phyloP scores from a whole-genome alignment of 2,113 vertebrate species.

The Cebus imitator region DNA sequence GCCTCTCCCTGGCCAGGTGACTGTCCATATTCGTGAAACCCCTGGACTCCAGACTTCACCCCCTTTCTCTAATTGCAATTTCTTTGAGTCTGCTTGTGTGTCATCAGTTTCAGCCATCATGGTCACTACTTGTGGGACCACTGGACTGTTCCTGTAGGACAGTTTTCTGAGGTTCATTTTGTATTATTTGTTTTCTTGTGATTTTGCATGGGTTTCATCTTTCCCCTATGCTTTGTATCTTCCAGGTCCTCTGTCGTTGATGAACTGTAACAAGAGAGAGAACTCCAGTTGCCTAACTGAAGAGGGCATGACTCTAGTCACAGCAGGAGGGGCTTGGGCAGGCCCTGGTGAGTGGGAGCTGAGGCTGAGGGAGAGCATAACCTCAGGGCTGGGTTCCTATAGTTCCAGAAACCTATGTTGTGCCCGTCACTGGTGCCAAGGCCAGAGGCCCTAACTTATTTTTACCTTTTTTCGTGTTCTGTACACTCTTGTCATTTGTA shows the following conservation, averaged over 20 bases:
- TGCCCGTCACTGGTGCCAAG: background rate
- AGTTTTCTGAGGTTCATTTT: background rate
- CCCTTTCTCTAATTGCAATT: background rate
- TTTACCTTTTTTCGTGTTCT: background rate
- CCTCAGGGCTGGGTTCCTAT: background rate
- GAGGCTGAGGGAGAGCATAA: background rate
- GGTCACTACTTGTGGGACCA: background rate
- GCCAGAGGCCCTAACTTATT: background rate
- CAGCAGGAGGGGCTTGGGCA: background rate
- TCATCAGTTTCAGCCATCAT: background rate
- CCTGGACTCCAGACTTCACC: background rate
- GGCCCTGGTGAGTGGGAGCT: slow-evolving; percentile 10
- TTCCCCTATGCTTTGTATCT: background rate
- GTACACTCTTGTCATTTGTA: background rate
- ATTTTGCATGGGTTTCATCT: background rate
- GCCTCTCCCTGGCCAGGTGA: background rate
- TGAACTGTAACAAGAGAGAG: background rate
- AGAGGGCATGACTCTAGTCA: background rate
- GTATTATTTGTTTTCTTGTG: background rate
- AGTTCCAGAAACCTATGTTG: background rate
- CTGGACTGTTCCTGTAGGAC: background rate
- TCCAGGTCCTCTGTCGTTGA: background rate
- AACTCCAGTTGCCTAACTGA: background rate
- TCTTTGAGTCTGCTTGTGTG: background rate
- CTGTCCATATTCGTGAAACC: background rate